These are phyloP conservation scores for Acyrthosiphon pisum DNA, from an alignment of 1,140 invertebrate species.

Conservation along the genomic window DNA sequence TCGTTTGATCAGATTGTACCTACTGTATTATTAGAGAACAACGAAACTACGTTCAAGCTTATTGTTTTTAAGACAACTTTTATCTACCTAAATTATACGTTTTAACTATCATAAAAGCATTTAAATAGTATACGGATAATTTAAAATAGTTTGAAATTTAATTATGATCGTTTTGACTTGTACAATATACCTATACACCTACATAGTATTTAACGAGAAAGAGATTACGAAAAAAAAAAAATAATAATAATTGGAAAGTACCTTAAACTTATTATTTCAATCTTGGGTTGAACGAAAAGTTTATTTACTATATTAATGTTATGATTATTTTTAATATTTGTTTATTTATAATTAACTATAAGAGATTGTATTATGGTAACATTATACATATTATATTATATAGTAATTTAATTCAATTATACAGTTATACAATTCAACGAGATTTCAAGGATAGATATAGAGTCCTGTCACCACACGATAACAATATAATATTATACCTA, in stretches of 20 bases:
- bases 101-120: neutral
- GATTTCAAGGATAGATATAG: neutral
- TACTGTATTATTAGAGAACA: neutral
- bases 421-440: too few relatives aligned
- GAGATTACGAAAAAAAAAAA: neutral
- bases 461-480: neutral
- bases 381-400: neutral
- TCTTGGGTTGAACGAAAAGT: neutral
- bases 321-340: neutral
- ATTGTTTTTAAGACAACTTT: neutral
- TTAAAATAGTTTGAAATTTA: constrained; percentile 1
- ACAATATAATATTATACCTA: neutral
- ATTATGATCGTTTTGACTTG: neutral
- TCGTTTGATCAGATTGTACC: neutral
- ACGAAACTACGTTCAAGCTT: neutral
- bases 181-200: too few relatives aligned
- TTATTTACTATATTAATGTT: neutral
- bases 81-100: constrained; percentile 13
- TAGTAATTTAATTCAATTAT: neutral
- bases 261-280: neutral
- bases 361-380: neutral
- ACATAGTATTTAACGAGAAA: neutral
- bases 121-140: neutral
- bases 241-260: neutral
- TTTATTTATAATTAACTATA: neutral